Percentiles rank a stretch among this genome's conserved stretches.
These are phyloP conservation scores for Synodontis membranacea DNA, from an alignment of 2,113 vertebrate genomes.

Conservation along the genomic window DNA sequence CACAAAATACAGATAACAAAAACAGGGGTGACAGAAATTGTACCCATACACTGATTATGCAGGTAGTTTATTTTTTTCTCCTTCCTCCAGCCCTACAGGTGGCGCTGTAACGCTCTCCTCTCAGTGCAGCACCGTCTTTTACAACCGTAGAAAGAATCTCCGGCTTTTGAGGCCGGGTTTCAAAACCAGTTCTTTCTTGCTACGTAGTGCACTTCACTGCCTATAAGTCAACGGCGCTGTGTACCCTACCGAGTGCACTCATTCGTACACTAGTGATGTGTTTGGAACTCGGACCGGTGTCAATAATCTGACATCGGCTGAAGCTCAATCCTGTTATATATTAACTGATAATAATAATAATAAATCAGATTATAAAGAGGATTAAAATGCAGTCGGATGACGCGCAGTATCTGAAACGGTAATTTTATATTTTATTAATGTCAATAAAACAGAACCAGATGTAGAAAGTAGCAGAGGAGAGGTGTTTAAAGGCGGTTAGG, in stretches of 20 bases:
- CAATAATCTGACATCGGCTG: background rate
- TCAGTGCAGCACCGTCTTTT: background rate
- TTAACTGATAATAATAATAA: background rate
- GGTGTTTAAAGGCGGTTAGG: background rate
- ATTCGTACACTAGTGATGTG: background rate
- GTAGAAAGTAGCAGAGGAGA: background rate
- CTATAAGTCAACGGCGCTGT: too few relatives aligned
- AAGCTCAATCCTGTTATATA: background rate
- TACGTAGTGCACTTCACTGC: background rate
- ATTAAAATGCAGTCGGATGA: constrained; percentile 77
- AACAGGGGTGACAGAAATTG: background rate
- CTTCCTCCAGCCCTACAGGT: constrained; percentile 34
- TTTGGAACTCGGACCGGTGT: background rate
- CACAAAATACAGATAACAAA: background rate
- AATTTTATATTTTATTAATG: constrained; percentile 42
- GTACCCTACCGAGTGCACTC: background rate
- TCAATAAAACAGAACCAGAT: background rate
- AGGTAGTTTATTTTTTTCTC: background rate
- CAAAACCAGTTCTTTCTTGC: background rate
- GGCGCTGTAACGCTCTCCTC: background rate
- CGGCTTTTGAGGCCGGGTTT: background rate
- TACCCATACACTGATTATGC: background rate
- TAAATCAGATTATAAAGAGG: background rate
- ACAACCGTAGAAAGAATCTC: background rate
- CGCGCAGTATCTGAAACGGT: constrained; percentile 84